Percentiles rank a stretch among this genome's conserved stretches.
Evolutionary conservation across 1,140 invertebrate genomes (phyloP).

Genomic region (Bombus picipes): DNA sequence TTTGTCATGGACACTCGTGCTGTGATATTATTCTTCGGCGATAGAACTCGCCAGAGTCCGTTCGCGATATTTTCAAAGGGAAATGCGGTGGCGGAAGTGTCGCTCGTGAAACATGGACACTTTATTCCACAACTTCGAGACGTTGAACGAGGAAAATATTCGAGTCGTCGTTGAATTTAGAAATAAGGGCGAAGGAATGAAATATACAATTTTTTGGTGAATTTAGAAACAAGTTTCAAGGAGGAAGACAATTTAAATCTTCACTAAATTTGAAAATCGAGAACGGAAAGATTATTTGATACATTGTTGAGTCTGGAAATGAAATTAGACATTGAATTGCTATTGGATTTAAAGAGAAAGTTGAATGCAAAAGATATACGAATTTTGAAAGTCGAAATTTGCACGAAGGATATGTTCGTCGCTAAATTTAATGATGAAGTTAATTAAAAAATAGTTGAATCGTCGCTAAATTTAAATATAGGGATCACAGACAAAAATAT

Average conservation of each 20-base stretch:
- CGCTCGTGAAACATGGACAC: constrained; percentile 11
- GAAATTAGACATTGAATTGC: too few species aligned
- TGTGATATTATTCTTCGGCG: constrained; percentile 36
- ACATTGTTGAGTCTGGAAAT: too few species aligned
- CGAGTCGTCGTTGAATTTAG: background rate
- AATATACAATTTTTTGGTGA: background rate
- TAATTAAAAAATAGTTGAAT: too few species aligned
- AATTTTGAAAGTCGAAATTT: background rate
- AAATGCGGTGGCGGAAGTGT: background rate
- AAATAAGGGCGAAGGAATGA: too few species aligned
- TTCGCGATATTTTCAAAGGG: constrained; percentile 18
- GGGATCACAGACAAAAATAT: background rate
- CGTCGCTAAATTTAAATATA: too few species aligned
- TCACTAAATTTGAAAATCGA: background rate
- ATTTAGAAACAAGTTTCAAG: background rate
- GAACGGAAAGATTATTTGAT: too few species aligned
- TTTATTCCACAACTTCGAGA: constrained; percentile 6
- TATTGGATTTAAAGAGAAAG: too few species aligned
- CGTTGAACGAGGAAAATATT: background rate
- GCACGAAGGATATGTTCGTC: background rate
- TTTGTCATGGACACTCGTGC: constrained; percentile 25
- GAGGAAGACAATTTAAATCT: background rate
- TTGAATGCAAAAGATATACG: too few species aligned
- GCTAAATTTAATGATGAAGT: background rate
- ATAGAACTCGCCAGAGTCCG: background rate